Evolutionary conservation across 2,113 vertebrate genomes (phyloP), one percentile per base, ranked within the genome.

Genomic region (Macrotis lagotis): DNA sequence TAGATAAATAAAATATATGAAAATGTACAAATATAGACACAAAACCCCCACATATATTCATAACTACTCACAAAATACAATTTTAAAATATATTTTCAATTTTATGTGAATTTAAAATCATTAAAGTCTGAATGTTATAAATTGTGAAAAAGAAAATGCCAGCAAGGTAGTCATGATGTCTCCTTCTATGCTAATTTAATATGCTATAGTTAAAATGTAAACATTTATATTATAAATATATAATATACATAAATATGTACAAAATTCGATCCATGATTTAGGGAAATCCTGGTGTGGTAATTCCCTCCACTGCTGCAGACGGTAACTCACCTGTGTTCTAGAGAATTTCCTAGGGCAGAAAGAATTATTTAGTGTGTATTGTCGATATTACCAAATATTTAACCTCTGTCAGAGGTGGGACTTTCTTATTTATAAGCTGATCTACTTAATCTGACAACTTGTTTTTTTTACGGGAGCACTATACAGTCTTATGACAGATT

Each of bases 161-260:
- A 44, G n/a, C n/a, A 83, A 83, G n/a, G 7, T 44, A 83, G 66
- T 83, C 37, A 66, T 48, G 89, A 8, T 66, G 24, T 93, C 16
- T 89, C 50, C 37, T 96, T 96, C 50, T 48, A 89, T 90, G 47
- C 93, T 26, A 93, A 59, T 89, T 95, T 89, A 37, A 47, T 59
- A 89, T 19, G 93, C 37, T 25, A 94, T 91, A 24, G 49, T 48
- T 95, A 92, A 94, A 91, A 83, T 16, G 7, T n/a, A 74, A 44
- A 37, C 6, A 22, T 44, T 22, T 22, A 74, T 22, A 44, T 19
- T 37, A 66, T 37, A 19, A 16, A 66, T 66, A 3, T 66, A 6
- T 6, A 66, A 5, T 59, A 59, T 31, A 4, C 1, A 31, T 37
- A 37, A 10, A 37, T 74, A 37, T 37, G 28, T 37, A 14, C 37